Percentiles rank a stretch among this genome's conserved stretches.
phyloP scores from a whole-genome alignment of 1,140 invertebrate species.

The Nephotettix cincticeps region DNA sequence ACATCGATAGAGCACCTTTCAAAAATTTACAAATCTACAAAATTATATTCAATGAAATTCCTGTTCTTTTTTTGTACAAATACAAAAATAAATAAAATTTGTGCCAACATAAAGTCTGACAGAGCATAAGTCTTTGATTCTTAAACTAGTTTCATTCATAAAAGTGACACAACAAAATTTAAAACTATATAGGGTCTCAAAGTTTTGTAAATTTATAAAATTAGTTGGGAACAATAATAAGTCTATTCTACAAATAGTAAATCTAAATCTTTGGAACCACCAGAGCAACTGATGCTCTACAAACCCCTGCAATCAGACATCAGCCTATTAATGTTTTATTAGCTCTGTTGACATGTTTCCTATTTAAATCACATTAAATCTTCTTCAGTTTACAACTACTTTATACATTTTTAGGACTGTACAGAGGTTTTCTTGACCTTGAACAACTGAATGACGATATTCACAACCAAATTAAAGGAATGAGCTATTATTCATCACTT shows the following conservation, averaged over 20 bases:
- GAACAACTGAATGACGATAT: no score
- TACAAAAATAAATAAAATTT: neutral
- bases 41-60: neutral
- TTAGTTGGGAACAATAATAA: no score
- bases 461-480: no score
- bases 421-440: no score
- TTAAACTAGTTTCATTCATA: neutral
- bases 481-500: no score
- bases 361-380: neutral
- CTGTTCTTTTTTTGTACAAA: neutral
- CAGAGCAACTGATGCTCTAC: neutral
- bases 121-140: neutral
- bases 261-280: neutral
- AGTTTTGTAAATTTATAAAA: no score
- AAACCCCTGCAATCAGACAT: neutral
- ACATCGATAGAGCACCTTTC: slow-evolving; percentile 16
- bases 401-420: neutral
- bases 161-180: neutral
- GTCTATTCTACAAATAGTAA: neutral
- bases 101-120: neutral
- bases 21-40: slow-evolving; percentile 5
- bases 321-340: neutral
- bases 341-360: neutral
- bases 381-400: neutral
- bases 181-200: neutral